These are phyloP conservation scores for Neodiprion lecontei DNA, from an alignment of 1,140 invertebrate species.

Conservation along the genomic window DNA sequence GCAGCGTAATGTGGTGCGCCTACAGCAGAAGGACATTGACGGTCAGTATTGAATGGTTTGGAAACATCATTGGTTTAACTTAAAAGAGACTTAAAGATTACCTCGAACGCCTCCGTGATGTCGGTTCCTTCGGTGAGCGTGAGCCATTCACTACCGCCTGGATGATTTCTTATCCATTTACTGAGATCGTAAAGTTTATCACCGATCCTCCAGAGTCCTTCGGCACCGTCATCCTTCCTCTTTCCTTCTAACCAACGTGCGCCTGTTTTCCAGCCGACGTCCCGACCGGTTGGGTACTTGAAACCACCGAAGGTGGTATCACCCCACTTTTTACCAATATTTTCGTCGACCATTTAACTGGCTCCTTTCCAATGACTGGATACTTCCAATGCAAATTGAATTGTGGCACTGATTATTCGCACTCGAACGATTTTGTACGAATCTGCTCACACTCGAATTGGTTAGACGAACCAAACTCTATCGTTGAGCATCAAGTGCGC, in stretches of 20 bases:
- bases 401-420: too few species aligned
- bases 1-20: conserved; percentile 66
- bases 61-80: too few species aligned
- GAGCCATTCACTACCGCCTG: conserved; percentile 82
- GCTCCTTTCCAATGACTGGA: too few species aligned
- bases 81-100: conserved; percentile 20
- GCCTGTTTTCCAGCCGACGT: conserved; percentile 32
- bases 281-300: conserved; percentile 30
- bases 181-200: conserved; percentile 79
- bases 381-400: too few species aligned
- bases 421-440: too few species aligned
- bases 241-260: conserved; percentile 66
- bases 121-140: conserved; percentile 74
- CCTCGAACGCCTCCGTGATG: conserved; percentile 79
- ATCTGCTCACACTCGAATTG: too few species aligned
- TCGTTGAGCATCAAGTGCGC: too few species aligned
- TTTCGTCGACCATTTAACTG: too few species aligned
- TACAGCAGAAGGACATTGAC: conserved; percentile 17
- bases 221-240: conserved; percentile 73
- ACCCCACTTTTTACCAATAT: conserved; percentile 9
- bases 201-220: conserved; percentile 79
- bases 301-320: conserved; percentile 48
- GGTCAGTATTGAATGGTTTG: too few species aligned
- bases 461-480: too few species aligned
- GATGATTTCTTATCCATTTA: conserved; percentile 73